Conservation (phyloP, 2,888 invertebrate species). For the Meganola albula region DNA sequence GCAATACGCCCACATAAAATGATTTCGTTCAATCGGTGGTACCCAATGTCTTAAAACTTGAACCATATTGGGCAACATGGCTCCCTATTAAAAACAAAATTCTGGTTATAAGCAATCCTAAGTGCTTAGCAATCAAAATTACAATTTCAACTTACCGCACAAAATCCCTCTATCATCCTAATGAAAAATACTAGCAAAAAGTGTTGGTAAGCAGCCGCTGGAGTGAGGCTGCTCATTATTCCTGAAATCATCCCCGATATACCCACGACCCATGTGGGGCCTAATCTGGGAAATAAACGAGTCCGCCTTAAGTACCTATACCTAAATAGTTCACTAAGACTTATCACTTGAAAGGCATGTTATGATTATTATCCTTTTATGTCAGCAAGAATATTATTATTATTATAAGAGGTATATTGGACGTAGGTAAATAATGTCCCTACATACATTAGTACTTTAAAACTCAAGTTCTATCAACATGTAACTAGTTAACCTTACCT, state of each 20-base stretch:
- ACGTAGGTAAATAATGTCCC: no score
- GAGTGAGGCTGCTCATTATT: slow-evolving; percentile 53
- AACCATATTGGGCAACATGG: slow-evolving; percentile 70
- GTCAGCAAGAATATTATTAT: no score
- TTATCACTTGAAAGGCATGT: no score
- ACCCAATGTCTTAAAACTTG: slow-evolving; percentile 67
- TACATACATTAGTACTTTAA: no score
- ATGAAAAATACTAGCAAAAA: slow-evolving; percentile 59
- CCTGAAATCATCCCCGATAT: slow-evolving; percentile 57
- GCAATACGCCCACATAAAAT: slow-evolving; percentile 72
- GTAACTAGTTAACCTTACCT: slow-evolving; percentile 42
- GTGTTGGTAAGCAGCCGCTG: slow-evolving; percentile 51
- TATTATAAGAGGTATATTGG: no score
- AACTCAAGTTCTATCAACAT: no score
- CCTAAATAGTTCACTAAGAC: no score
- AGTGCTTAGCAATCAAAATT: no score
- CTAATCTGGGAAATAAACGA: slow-evolving; percentile 42
- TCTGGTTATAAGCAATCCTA: no score
- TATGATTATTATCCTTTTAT: no score
- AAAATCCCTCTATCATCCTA: slow-evolving; percentile 56
- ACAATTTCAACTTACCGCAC: slow-evolving; percentile 58
- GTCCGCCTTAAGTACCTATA: no score
- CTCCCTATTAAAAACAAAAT: no score
- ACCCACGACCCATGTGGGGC: slow-evolving; percentile 64
- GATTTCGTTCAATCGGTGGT: slow-evolving; percentile 64